These are phyloP conservation scores for Seriola dumerili DNA, from an alignment of 2,113 vertebrate species.

Conservation along the genomic window DNA sequence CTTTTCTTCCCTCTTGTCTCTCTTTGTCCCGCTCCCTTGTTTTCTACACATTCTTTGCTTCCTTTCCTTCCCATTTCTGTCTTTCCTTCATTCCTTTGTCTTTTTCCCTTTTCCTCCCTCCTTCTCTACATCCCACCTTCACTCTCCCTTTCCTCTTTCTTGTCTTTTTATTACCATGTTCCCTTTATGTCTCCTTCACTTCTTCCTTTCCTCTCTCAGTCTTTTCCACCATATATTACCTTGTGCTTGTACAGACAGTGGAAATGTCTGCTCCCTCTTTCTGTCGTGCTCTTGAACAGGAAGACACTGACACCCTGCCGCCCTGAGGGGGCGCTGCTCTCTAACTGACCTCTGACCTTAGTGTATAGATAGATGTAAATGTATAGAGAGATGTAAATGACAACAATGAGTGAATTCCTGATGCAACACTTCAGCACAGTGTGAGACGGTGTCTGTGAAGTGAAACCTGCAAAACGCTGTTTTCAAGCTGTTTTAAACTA, in stretches of 20 bases:
- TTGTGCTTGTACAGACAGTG: neutral
- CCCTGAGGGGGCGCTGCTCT: neutral
- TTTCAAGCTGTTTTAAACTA: neutral
- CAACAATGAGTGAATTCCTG: too few species aligned
- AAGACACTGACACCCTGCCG: neutral
- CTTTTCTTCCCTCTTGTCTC: neutral
- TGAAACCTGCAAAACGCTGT: neutral
- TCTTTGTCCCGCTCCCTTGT: neutral
- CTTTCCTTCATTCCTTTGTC: neutral
- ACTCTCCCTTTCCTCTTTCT: neutral
- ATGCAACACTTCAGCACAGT: too few species aligned
- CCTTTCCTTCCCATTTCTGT: neutral
- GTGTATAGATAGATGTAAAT: neutral
- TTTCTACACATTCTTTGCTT: neutral
- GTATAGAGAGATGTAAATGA: neutral
- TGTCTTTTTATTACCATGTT: neutral
- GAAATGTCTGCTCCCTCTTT: neutral
- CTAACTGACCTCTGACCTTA: conserved; percentile 3
- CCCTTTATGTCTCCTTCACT: neutral
- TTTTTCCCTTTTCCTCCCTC: neutral
- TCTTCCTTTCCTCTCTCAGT: neutral
- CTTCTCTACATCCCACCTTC: neutral
- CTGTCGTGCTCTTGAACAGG: neutral
- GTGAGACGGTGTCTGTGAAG: neutral
- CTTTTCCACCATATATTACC: neutral